Conservation (phyloP, 1,140 invertebrate genomes). For the Phenacoccus solenopsis region DNA sequence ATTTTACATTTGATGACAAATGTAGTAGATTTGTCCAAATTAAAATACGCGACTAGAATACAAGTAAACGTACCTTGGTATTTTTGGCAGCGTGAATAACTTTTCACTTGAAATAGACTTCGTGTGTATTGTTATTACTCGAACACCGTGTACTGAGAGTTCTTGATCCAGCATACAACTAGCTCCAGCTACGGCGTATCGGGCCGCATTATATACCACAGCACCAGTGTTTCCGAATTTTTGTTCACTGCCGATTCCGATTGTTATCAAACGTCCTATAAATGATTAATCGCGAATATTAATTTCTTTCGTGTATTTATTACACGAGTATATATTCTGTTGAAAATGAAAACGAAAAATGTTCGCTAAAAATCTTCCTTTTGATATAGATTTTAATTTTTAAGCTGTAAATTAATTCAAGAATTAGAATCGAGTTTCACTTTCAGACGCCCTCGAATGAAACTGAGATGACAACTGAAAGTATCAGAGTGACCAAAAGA, state of each 20-base stretch:
- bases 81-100: slow-evolving; percentile 42
- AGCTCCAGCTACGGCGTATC: slow-evolving; percentile 56
- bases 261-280: slow-evolving; percentile 37
- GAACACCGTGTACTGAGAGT: slow-evolving; percentile 50
- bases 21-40: background rate
- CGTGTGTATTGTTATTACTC: slow-evolving; percentile 61
- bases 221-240: slow-evolving; percentile 33
- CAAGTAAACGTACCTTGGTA: background rate
- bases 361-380: too few species aligned
- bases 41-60: background rate
- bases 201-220: slow-evolving; percentile 52
- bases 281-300: slow-evolving; percentile 20
- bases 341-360: too few species aligned
- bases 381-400: too few species aligned
- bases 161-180: slow-evolving; percentile 53
- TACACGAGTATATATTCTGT: too few species aligned
- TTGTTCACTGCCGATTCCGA: slow-evolving; percentile 35
- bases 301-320: too few species aligned
- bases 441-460: too few species aligned
- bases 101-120: slow-evolving; percentile 49
- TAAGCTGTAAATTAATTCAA: too few species aligned
- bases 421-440: too few species aligned
- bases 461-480: too few species aligned
- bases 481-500: too few species aligned
- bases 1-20: background rate